Evolutionary conservation across 2,113 vertebrate species (phyloP).

Genomic region (Numenius arquata): DNA sequence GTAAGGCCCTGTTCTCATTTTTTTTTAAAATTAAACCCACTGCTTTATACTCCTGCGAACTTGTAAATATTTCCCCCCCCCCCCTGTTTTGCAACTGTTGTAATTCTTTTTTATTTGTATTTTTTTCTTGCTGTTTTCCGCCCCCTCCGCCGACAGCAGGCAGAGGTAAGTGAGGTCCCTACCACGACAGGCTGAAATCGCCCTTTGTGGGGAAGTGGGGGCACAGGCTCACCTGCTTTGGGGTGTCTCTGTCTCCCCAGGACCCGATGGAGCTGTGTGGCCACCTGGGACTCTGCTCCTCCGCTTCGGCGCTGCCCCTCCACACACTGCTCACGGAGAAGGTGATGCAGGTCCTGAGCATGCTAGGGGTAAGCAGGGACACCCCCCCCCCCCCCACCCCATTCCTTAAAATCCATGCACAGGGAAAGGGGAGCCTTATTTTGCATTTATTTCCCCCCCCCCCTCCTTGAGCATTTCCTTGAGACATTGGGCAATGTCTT

Average conservation of each 20-base stretch:
- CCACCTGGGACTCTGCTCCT: conserved; percentile 78
- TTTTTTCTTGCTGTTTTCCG: conserved; percentile 2
- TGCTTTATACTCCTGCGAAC: neutral
- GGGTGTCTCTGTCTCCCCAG: conserved; percentile 55
- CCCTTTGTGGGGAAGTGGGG: neutral
- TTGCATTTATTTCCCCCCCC: neutral
- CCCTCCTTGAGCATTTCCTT: neutral
- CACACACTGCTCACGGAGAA: conserved; percentile 70
- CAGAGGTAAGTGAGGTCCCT: conserved; percentile 56
- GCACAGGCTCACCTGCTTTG: accelerated
- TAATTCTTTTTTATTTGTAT: conserved; percentile 27
- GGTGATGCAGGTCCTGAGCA: conserved; percentile 25
- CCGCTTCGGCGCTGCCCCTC: conserved; percentile 66
- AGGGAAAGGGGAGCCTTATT: accelerated
- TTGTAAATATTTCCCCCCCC: neutral
- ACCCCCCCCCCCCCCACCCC: accelerated
- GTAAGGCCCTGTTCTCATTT: accelerated
- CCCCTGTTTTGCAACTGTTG: neutral
- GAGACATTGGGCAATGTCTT: neutral
- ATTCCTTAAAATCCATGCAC: neutral
- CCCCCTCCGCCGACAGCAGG: conserved; percentile 10
- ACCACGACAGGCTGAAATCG: accelerated
- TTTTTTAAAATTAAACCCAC: neutral
- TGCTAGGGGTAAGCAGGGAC: neutral
- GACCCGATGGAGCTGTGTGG: conserved; percentile 79